Percentiles rank a stretch among this genome's conserved stretches.
phyloP scores from a whole-genome alignment of 2,888 invertebrate genomes.

The Tachystola acroxantha region DNA sequence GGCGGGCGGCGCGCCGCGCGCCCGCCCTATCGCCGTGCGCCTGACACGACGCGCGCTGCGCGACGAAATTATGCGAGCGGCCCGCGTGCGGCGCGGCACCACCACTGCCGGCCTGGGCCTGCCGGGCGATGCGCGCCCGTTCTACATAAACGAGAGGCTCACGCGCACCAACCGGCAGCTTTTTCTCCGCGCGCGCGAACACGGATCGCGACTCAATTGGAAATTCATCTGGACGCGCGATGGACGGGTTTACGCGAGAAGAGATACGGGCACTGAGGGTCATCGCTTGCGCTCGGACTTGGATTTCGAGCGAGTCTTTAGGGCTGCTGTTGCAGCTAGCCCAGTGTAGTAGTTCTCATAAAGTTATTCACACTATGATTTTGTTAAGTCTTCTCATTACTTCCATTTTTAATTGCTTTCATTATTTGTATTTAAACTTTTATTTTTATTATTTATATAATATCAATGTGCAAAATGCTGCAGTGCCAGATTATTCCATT shows the following conservation, averaged over 20 bases:
- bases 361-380: too few species aligned
- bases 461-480: too few species aligned
- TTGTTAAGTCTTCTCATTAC: too few species aligned
- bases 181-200: slow-evolving; percentile 11
- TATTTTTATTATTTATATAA: too few species aligned
- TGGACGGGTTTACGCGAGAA: slow-evolving; percentile 13
- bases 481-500: too few species aligned
- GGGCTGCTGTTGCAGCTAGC: too few species aligned
- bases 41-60: slow-evolving; percentile 9
- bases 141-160: slow-evolving; percentile 15
- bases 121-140: slow-evolving; percentile 8
- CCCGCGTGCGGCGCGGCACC: slow-evolving; percentile 11
- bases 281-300: slow-evolving; percentile 4
- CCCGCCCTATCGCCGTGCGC: slow-evolving; percentile 9
- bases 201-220: slow-evolving; percentile 9
- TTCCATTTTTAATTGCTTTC: too few species aligned
- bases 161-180: slow-evolving; percentile 12
- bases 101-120: slow-evolving; percentile 11
- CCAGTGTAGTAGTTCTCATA: too few species aligned
- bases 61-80: slow-evolving; percentile 8
- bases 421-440: too few species aligned
- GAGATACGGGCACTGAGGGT: neutral
- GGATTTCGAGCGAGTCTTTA: slow-evolving; percentile 2
- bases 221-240: slow-evolving; percentile 14
- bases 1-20: slow-evolving; percentile 4